Evolutionary conservation across 2,113 vertebrate genomes (phyloP).

Genomic region (Carassius gibelio): DNA sequence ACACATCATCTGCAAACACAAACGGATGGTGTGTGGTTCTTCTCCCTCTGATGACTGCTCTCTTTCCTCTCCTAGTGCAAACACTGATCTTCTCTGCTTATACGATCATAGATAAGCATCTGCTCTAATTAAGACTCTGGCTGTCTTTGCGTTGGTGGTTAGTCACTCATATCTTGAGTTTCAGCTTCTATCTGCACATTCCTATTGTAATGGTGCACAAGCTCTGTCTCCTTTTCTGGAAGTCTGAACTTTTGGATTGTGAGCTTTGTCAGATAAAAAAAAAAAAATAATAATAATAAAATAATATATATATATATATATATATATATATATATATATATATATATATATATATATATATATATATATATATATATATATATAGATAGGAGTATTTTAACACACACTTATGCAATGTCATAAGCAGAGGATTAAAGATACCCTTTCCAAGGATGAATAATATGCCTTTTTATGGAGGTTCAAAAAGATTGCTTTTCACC

Average conservation of each 20-base stretch:
- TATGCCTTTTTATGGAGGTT: slow-evolving; percentile 45
- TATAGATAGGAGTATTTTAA: background rate
- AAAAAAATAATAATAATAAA: too few relatives aligned
- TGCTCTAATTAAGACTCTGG: background rate
- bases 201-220: slow-evolving; percentile 26
- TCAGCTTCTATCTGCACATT: slow-evolving; percentile 52
- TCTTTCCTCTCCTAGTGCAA: background rate
- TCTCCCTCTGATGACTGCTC: background rate
- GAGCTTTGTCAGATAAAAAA: slow-evolving; percentile 31
- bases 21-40: background rate
- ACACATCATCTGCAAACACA: background rate
- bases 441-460: background rate
- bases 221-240: slow-evolving; percentile 56
- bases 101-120: slow-evolving; percentile 18
- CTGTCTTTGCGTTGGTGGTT: slow-evolving; percentile 35
- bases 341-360: too few relatives aligned
- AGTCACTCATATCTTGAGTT: slow-evolving; percentile 7
- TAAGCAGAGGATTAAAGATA: slow-evolving; percentile 38
- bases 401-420: slow-evolving; percentile 19
- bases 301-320: too few relatives aligned
- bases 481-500: slow-evolving; percentile 6
- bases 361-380: background rate
- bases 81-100: background rate
- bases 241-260: slow-evolving; percentile 31
- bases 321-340: too few relatives aligned